Percentiles rank a stretch among this genome's conserved stretches.
phyloP scores from a whole-genome alignment of 2,113 vertebrate genomes.

The Cisticola juncidis region DNA sequence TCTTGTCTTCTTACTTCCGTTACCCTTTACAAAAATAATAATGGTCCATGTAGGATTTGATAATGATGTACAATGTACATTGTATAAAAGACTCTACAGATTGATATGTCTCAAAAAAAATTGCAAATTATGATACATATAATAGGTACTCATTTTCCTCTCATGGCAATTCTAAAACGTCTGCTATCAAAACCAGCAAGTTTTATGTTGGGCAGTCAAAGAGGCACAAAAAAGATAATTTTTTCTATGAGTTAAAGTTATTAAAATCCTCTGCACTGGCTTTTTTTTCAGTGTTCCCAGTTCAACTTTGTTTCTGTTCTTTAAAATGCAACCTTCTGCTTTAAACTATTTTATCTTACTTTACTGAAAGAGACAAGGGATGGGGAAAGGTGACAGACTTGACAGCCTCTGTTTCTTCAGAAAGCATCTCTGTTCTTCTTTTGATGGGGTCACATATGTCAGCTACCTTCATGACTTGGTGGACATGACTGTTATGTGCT shows the following conservation, averaged over 20 bases:
- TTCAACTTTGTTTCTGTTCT: background rate
- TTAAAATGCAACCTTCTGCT: background rate
- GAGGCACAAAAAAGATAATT: fast-evolving
- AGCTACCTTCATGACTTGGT: background rate
- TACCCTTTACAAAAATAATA: background rate
- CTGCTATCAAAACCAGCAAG: background rate
- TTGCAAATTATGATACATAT: too few relatives aligned
- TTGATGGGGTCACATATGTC: background rate
- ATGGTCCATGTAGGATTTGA: background rate
- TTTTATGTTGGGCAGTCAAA: background rate
- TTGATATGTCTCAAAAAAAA: background rate
- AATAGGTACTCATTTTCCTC: background rate
- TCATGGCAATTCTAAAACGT: background rate
- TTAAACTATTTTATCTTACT: background rate
- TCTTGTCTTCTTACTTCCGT: background rate
- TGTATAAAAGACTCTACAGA: background rate
- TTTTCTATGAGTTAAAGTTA: background rate
- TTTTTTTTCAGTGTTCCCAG: background rate
- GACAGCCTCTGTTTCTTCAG: background rate
- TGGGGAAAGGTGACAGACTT: background rate
- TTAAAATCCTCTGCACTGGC: background rate
- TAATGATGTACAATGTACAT: background rate
- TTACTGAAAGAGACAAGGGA: background rate
- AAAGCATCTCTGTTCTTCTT: background rate
- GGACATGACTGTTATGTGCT: background rate